Evolutionary conservation across 1,140 invertebrate genomes (phyloP).

Genomic region (Lasaia peninsularis): DNA sequence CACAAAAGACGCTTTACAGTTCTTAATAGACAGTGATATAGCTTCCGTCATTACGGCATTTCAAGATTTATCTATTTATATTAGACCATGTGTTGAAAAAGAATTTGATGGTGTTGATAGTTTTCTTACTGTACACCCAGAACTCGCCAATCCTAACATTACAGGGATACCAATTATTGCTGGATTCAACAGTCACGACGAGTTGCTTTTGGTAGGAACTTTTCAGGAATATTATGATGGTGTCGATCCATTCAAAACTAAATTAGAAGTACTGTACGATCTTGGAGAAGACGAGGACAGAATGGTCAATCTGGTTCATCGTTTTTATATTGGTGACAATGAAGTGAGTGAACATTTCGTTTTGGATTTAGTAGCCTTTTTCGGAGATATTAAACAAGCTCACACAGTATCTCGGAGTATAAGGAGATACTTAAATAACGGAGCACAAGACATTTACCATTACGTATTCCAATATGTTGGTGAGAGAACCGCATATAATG

Average conservation of each 20-base stretch:
- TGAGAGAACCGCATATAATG: not conserved
- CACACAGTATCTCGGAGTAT: constrained; percentile 3
- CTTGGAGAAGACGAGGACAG: not conserved
- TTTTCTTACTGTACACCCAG: not conserved
- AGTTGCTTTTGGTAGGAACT: too few species aligned
- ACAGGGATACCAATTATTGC: constrained; percentile 1
- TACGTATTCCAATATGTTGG: constrained; percentile 6
- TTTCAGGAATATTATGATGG: not conserved
- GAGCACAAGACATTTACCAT: not conserved
- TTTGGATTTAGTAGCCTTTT: constrained; percentile 1
- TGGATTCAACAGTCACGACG: constrained; percentile 4
- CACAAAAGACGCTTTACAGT: not conserved
- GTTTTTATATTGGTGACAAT: constrained; percentile 11
- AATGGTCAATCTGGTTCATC: not conserved
- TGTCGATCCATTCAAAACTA: constrained; percentile 1
- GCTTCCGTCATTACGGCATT: constrained; percentile 1
- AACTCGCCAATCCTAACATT: not conserved
- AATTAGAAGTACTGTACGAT: not conserved
- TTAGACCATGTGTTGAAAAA: constrained; percentile 23
- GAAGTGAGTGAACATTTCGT: not conserved
- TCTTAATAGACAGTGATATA: not conserved
- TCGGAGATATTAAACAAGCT: constrained; percentile 2
- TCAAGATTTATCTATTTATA: constrained; percentile 1
- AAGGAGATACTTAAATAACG: not conserved
- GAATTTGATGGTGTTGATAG: not conserved